Evolutionary conservation across 2,113 vertebrate genomes (phyloP), one percentile per base, ranked within the genome.

Genomic region (Cololabis saira): DNA sequence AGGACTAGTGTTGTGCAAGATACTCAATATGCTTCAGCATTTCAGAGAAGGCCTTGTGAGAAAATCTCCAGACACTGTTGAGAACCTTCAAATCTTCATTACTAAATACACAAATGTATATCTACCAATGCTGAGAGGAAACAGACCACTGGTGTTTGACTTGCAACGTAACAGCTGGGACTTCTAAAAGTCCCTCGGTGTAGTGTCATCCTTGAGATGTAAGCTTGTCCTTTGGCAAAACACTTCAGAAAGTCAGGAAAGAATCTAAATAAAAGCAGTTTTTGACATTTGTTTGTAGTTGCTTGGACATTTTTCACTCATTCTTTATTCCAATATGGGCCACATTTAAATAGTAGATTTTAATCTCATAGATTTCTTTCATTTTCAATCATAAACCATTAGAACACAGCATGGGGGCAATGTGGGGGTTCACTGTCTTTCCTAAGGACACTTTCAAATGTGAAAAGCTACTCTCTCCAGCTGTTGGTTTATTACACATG

Each of bases 21-120:
- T 78, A 91, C 74, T 74, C 58, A 86, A 91, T 88, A 87, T 55
- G 77, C 74, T 71, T 74, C 57, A 15, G 80, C 71, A 68, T 75
- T 48, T 76, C 58, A 78, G 78, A 78, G 68, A 54, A 74, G 81
- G 83, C 78, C 79, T 72, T 74, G 65, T 71, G 76, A 82, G 72
- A 80, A 71, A 65, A 72, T 82, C 85, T 72, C 87, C 72, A 19
- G 86, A 78, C 18, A 3, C 77, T 18, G 76, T 76, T 55, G 83
- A 87, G 80, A 89, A 82, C 69, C 59, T 54, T 81, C 43, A 52
- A 79, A 70, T 76, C 60, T 69, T 78, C 55, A 72, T 85, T 84
- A 81, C 84, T 76, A 78, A 78, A 87, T 83, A 84, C 76, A 81
- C 75, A 48, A 47, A 14, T 11, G 18, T 60, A 37, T n/a, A 56